Percentiles rank a stretch among this genome's conserved stretches.
phyloP scores from a whole-genome alignment of 2,113 vertebrate species.

The Scatophagus argus region DNA sequence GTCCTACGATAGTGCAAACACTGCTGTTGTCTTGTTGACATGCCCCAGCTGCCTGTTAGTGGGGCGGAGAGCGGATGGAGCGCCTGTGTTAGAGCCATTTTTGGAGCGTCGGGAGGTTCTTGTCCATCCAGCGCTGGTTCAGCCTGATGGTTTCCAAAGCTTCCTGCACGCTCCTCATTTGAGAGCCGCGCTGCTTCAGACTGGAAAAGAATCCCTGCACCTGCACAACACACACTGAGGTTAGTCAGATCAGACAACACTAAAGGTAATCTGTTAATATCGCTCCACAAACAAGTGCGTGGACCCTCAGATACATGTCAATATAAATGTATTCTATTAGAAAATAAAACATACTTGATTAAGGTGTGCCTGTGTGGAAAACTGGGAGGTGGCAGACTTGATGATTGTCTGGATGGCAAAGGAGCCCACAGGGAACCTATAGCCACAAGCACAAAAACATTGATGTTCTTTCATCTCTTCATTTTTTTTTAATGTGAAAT shows the following conservation, averaged over 20 bases:
- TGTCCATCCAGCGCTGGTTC: slow-evolving; percentile 92
- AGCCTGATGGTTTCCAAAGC: slow-evolving; percentile 91
- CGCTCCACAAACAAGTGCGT: neutral
- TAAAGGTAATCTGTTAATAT: neutral
- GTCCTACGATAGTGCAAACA: slow-evolving; percentile 88
- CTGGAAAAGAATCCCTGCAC: slow-evolving; percentile 91
- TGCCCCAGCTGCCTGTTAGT: slow-evolving; percentile 7
- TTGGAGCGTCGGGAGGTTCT: slow-evolving; percentile 83
- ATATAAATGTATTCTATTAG: neutral
- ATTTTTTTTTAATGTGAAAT: neutral
- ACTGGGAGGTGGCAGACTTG: slow-evolving; percentile 87
- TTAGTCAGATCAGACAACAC: neutral
- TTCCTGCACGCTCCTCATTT: slow-evolving; percentile 88
- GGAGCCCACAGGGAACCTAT: slow-evolving; percentile 91
- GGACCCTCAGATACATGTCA: neutral
- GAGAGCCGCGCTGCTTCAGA: slow-evolving; percentile 87
- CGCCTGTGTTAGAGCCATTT: slow-evolving; percentile 79
- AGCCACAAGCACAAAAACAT: slow-evolving; percentile 30
- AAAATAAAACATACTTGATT: slow-evolving; percentile 84
- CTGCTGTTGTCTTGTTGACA: slow-evolving; percentile 70
- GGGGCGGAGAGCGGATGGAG: slow-evolving; percentile 21
- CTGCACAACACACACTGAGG: slow-evolving; percentile 74
- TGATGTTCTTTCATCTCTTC: neutral
- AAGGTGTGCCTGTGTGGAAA: slow-evolving; percentile 90
- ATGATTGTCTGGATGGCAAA: slow-evolving; percentile 90